Evolutionary conservation across 2,113 vertebrate genomes (phyloP), one percentile per base, ranked within the genome.

Genomic region (Prolemur simus): DNA sequence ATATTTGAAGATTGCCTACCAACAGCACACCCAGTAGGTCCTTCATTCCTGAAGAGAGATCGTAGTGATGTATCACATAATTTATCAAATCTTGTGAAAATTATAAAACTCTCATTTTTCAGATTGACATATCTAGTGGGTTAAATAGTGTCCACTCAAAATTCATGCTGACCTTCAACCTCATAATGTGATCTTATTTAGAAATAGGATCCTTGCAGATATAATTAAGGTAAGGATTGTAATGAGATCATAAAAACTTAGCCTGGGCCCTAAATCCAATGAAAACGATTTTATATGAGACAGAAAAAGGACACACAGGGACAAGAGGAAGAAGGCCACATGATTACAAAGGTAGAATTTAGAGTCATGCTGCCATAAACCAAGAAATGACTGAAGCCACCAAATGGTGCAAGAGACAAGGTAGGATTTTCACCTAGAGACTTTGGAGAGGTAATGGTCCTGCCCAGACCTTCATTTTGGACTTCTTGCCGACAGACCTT

Each of bases 1-100:
- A 39, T 66, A 56, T 83, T 64, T 49, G 37, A 66, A 3, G 3
- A 1, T 56, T 58, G 6, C 23, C 23, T 49, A 6, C 25, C 23
- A 42, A 8, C 5, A 13, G 4, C 29, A 45, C 0, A 34, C 6
- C 34, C 13, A 80, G 10, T 42, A 32, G 1, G 1, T 52, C 9
- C 23, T 66, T 54, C 7, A 45, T 45, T 84, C 34, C 34, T 45
- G 29, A 73, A 71, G 5, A 39, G 7, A 73, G 29, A 64, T 66
- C 1, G 1, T 73, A 85, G 18, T 27, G 66, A 21, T 6, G 1
- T 52, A 54, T 58, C 37, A 78, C 3, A 58, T n/a, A 6, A 21
- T 10, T 6, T 8, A 17, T 10, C 12, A 21, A 47, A 60, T 27
- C 52, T 87, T 96, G 15, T 45, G 64, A 66, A 37, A 37, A 37